Evolutionary conservation across 2,888 invertebrate species (phyloP).

Genomic region (Phanerotoma sp.): DNA sequence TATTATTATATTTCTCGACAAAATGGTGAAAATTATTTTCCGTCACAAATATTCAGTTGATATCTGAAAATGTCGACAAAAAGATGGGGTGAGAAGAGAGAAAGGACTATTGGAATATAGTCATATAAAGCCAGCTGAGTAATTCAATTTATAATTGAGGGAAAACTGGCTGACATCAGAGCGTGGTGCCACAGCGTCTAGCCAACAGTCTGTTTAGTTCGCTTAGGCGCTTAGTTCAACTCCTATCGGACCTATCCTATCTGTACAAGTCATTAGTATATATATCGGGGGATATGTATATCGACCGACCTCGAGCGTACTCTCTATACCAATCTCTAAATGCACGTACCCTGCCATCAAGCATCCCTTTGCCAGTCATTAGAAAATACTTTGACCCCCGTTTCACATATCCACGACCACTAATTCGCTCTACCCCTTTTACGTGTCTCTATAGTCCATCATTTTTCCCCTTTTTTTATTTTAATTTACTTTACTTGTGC

Average conservation of each 20-base stretch:
- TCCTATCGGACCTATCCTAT: constrained; percentile 13
- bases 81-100: background rate
- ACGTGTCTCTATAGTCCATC: too few species aligned
- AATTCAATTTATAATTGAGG: constrained; percentile 56
- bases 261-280: constrained; percentile 56
- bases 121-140: constrained; percentile 29
- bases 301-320: constrained; percentile 44
- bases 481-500: too few species aligned
- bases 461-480: too few species aligned
- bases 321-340: constrained; percentile 23
- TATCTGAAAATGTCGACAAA: background rate
- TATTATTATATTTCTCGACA: too few species aligned
- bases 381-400: constrained; percentile 49
- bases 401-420: constrained; percentile 46
- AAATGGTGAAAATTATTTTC: too few species aligned
- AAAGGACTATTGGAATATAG: constrained; percentile 19
- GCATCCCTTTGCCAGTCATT: constrained; percentile 44
- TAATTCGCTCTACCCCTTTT: background rate
- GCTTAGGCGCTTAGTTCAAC: constrained; percentile 22
- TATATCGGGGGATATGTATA: constrained; percentile 43
- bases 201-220: constrained; percentile 51
- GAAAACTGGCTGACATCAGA: constrained; percentile 44
- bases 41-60: too few species aligned
- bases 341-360: constrained; percentile 23
- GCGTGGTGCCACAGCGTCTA: constrained; percentile 53